Percentiles rank a stretch among this genome's conserved stretches.
phyloP scores from a whole-genome alignment of 2,888 invertebrate species.

The Diaperis boleti region DNA sequence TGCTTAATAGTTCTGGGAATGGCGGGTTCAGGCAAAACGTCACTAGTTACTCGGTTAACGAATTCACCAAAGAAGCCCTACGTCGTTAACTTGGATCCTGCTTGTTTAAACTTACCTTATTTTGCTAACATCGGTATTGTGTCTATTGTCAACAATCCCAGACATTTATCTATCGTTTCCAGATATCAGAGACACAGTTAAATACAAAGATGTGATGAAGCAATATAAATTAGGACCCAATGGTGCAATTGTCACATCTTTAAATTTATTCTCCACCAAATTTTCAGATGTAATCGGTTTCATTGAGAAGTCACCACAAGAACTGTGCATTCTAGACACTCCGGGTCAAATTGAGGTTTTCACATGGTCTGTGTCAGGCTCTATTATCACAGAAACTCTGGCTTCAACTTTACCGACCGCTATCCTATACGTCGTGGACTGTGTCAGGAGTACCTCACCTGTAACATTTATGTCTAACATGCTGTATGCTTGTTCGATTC shows the following conservation, averaged over 20 bases:
- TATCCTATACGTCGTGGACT: constrained; percentile 95
- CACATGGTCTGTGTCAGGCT: constrained; percentile 99
- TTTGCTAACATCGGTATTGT: constrained; percentile 88
- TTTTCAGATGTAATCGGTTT: constrained; percentile 90
- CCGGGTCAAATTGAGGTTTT: constrained; percentile 99
- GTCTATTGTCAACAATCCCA: constrained; percentile 3
- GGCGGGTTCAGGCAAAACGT: constrained; percentile 99
- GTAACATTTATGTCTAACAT: constrained; percentile 99
- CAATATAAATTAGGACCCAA: constrained; percentile 97
- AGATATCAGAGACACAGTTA: constrained; percentile 98
- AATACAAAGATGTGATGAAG: constrained; percentile 99
- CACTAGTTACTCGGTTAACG: constrained; percentile 88
- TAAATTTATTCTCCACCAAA: constrained; percentile 97
- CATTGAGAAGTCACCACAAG: constrained; percentile 75
- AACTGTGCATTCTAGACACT: constrained; percentile 82
- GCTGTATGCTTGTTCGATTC: constrained; percentile 92
- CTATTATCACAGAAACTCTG: constrained; percentile 93
- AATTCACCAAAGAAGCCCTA: constrained; percentile 81
- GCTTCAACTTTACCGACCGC: constrained; percentile 94
- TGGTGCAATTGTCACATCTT: constrained; percentile 96
- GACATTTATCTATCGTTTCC: constrained; percentile 7
- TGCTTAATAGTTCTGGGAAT: constrained; percentile 88
- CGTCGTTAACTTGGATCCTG: constrained; percentile 97
- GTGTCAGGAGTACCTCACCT: constrained; percentile 90
- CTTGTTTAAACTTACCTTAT: constrained; percentile 91